A percentile compares a stretch with the other conserved stretches of the same genome.
Conservation (phyloP, 2,113 vertebrate genomes). For the Chaetura pelagica region DNA sequence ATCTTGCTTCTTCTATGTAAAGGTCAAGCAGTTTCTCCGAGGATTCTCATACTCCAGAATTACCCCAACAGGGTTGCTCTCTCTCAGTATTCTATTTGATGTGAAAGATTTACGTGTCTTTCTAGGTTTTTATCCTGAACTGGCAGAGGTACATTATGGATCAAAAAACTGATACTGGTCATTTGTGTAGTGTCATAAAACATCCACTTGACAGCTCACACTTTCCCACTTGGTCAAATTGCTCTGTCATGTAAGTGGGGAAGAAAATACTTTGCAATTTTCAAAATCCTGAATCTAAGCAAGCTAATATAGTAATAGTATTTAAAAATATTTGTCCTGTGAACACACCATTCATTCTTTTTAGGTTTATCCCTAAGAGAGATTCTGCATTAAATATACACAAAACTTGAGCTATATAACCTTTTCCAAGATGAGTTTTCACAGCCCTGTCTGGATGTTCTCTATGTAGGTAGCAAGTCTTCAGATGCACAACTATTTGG, state of each 20-base stretch:
- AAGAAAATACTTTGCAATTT: conserved; percentile 1
- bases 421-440: not conserved
- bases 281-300: not conserved
- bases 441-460: not conserved
- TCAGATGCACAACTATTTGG: not conserved
- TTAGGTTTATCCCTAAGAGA: not conserved
- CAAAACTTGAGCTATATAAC: not conserved
- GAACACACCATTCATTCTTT: not conserved
- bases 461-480: not conserved
- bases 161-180: not conserved
- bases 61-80: not conserved
- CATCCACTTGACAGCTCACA: not conserved
- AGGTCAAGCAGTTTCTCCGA: not conserved
- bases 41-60: not conserved
- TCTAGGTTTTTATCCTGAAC: not conserved
- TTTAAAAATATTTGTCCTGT: not conserved
- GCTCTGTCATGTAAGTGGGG: not conserved
- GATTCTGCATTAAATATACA: not conserved
- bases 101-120: not conserved
- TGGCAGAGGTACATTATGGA: not conserved
- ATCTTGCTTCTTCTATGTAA: not conserved
- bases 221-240: not conserved
- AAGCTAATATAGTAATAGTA: not conserved
- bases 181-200: not conserved
- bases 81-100: not conserved